A percentile compares a stretch with the other conserved stretches of the same genome.
These are phyloP conservation scores for Enteromius unitaeniatus DNA, from an alignment of 2,797 vertebrate genomes.

Conservation along the genomic window DNA sequence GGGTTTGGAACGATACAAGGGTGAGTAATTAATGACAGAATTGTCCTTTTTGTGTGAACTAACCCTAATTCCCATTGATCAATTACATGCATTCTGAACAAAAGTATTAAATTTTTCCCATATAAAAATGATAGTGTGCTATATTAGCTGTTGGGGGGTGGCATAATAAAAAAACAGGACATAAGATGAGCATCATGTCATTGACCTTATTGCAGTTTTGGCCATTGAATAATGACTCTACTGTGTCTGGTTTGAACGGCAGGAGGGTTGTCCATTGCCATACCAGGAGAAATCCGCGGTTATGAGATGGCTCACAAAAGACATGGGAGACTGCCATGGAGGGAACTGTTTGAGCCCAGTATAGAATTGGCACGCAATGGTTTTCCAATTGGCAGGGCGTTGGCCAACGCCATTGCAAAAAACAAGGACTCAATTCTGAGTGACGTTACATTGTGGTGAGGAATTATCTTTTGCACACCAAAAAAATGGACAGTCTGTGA, in stretches of 20 bases:
- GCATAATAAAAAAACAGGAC: background rate
- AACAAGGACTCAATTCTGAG: constrained; percentile 76
- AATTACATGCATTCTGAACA: background rate
- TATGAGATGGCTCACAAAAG: constrained; percentile 92
- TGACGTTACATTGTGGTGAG: constrained; percentile 86
- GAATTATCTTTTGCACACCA: constrained; percentile 1
- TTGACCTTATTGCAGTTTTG: background rate
- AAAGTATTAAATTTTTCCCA: background rate
- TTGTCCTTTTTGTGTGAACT: too few species aligned
- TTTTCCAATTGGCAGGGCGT: constrained; percentile 85
- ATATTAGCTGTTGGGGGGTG: too few species aligned
- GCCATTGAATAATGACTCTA: background rate
- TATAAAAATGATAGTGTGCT: too few species aligned
- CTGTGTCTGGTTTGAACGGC: constrained; percentile 28
- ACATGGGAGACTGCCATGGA: constrained; percentile 91
- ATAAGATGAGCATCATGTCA: background rate
- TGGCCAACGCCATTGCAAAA: constrained; percentile 82
- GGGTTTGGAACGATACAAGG: too few species aligned
- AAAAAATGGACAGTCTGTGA: background rate
- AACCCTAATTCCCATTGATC: background rate
- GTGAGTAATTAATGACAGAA: too few species aligned
- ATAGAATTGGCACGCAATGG: constrained; percentile 89
- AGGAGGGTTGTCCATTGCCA: constrained; percentile 93
- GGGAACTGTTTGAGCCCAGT: constrained; percentile 90
- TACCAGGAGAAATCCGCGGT: constrained; percentile 94